Evolutionary conservation across 92 coral and sea anemone species (phyloP).

Genomic region (Desmophyllum pertusum): DNA sequence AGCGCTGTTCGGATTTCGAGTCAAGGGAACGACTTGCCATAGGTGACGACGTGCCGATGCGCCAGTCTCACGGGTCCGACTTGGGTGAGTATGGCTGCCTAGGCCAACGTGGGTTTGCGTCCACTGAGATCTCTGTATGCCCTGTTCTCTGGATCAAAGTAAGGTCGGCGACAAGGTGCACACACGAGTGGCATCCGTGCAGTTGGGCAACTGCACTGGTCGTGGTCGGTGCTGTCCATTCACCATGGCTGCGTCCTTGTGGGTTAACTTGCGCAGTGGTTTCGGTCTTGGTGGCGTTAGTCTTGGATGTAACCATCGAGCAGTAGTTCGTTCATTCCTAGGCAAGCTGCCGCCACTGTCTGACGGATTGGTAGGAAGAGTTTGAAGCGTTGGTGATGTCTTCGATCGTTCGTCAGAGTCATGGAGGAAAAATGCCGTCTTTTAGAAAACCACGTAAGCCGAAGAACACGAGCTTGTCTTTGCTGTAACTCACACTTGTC

Average conservation of each 20-base stretch:
- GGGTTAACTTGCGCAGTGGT: no score
- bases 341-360: no score
- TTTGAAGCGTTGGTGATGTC: neutral
- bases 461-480: conserved; percentile 14
- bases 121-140: conserved; percentile 49
- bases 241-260: conserved; percentile 33
- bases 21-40: conserved; percentile 13
- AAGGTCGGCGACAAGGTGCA: conserved; percentile 47
- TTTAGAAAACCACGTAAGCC: conserved; percentile 23
- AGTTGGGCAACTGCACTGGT: conserved; percentile 33
- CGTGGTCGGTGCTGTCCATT: conserved; percentile 37
- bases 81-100: conserved; percentile 43
- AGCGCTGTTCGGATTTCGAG: conserved; percentile 34
- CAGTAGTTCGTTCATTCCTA: no score
- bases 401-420: conserved; percentile 13
- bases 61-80: conserved; percentile 30
- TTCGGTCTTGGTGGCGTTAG: conserved; percentile 50
- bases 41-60: conserved; percentile 28
- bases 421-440: conserved; percentile 25
- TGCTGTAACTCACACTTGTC: no score
- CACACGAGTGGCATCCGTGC: conserved; percentile 24
- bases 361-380: no score
- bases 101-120: conserved; percentile 58
- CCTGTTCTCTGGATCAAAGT: conserved; percentile 56
- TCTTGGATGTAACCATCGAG: conserved; percentile 36